Evolutionary conservation across 1,140 invertebrate genomes (phyloP), one percentile per base, ranked within the genome.

Genomic region (Drosophila takahashii): DNA sequence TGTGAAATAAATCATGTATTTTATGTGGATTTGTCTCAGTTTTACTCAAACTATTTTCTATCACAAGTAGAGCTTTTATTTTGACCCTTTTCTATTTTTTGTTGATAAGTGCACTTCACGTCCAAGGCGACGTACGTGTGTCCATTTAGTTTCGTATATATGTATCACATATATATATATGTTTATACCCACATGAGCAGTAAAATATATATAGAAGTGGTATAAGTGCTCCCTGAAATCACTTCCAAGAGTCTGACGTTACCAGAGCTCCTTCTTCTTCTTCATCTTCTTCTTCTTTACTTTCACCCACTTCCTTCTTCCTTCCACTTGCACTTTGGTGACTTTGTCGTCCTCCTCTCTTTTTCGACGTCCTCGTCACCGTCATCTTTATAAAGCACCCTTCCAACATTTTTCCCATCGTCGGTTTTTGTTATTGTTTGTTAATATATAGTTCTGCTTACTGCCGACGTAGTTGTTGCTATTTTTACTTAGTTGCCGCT

Each of bases 171-270:
- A 10, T 29, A 10, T 48, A 32, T 72, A 15, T 61, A 22, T 42
- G 41, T 66, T 61, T 67, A 51, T 56, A 51, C 27, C 37, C 22
- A 39, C 56, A 50, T 51, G 59, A 75, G 59, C 71, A 75, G 44
- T 66, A 42, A 75, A 39, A 75, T 65, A 74, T 65, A 74, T 64
- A 64, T 59, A 65, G 66, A 83, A 72, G 61, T 71, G 81, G 54
- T 79, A 78, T 86, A 78, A 86, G 81, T 79, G 83, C 79, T 89
- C 77, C 74, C 79, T 56, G 47, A 87, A 86, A 86, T 89, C 83
- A 87, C 70, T 89, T 87, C 66, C 76, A 79, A 61, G 58, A 61
- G 58, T 61, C 53, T 34, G 32, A 65, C 45, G 45, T 66, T 56
- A 18, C 50, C 64, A 39, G 27, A 32, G 41, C 51, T 32, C 45